Evolutionary conservation across 2,888 invertebrate species (phyloP).

Genomic region (Leuctra nigra): DNA sequence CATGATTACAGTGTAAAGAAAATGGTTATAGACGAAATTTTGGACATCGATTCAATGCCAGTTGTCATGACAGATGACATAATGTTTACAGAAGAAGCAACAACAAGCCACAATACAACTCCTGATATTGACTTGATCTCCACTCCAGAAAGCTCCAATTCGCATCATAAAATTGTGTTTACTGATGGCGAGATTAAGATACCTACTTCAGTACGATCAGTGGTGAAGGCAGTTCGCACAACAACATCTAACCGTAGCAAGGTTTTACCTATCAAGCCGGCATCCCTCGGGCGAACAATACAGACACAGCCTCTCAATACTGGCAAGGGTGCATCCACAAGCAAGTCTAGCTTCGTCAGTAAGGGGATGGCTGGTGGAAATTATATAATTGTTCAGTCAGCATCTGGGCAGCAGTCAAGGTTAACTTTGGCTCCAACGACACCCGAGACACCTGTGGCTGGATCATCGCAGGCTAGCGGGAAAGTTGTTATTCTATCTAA

Average conservation of each 20-base stretch:
- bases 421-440: background rate
- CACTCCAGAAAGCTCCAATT: background rate
- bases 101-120: background rate
- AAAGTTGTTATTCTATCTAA: constrained; percentile 40
- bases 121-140: constrained; percentile 14
- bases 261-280: background rate
- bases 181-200: background rate
- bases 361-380: constrained; percentile 34
- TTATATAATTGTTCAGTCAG: constrained; percentile 38
- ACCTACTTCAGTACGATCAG: background rate
- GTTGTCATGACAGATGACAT: constrained; percentile 62
- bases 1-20: constrained; percentile 18
- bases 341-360: background rate
- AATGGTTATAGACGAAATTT: constrained; percentile 32
- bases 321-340: background rate
- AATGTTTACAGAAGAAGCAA: constrained; percentile 11
- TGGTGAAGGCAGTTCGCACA: constrained; percentile 2
- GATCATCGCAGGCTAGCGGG: constrained; percentile 34
- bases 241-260: background rate
- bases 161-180: background rate
- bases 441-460: constrained; percentile 32
- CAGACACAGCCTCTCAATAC: background rate
- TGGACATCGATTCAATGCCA: constrained; percentile 72
- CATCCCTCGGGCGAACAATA: background rate
- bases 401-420: constrained; percentile 36